These are phyloP conservation scores for Bufotes viridis DNA, from an alignment of 2,797 vertebrate species.

Conservation along the genomic window DNA sequence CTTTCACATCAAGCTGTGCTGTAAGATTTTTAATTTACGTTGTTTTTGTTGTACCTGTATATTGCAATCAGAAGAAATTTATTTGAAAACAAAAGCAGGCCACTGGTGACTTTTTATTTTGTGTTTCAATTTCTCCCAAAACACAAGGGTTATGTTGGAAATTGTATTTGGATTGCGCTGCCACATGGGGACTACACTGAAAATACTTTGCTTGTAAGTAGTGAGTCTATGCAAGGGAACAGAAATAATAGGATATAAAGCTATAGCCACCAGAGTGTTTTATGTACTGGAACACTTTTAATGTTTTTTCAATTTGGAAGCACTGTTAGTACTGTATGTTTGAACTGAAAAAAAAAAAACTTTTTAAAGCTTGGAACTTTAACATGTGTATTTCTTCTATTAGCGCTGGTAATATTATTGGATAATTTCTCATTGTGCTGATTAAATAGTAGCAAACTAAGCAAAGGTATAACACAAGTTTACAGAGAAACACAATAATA, in stretches of 20 bases:
- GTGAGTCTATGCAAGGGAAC: constrained; percentile 34
- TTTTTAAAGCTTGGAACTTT: neutral
- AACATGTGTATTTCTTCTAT: neutral
- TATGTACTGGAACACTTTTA: constrained; percentile 52
- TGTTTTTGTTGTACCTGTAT: constrained; percentile 45
- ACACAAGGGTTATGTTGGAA: constrained; percentile 54
- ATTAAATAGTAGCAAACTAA: neutral
- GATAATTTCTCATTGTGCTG: neutral
- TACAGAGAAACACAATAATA: neutral
- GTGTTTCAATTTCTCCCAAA: constrained; percentile 53
- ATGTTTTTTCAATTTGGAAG: constrained; percentile 45
- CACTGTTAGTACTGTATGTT: constrained; percentile 6
- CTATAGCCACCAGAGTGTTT: constrained; percentile 53
- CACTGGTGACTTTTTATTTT: constrained; percentile 56
- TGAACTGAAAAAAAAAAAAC: constrained; percentile 25
- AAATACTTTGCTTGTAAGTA: constrained; percentile 49
- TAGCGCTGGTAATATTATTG: neutral
- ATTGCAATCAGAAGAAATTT: constrained; percentile 52
- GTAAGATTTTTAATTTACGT: constrained; percentile 48
- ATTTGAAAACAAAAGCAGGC: constrained; percentile 47
- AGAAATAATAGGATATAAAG: constrained; percentile 55
- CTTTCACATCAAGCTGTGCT: constrained; percentile 47
- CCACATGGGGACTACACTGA: constrained; percentile 54
- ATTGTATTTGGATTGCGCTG: constrained; percentile 50
- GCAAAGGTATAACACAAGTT: neutral